Conservation (phyloP, 2,113 vertebrate genomes). For the Embiotoca jacksoni region DNA sequence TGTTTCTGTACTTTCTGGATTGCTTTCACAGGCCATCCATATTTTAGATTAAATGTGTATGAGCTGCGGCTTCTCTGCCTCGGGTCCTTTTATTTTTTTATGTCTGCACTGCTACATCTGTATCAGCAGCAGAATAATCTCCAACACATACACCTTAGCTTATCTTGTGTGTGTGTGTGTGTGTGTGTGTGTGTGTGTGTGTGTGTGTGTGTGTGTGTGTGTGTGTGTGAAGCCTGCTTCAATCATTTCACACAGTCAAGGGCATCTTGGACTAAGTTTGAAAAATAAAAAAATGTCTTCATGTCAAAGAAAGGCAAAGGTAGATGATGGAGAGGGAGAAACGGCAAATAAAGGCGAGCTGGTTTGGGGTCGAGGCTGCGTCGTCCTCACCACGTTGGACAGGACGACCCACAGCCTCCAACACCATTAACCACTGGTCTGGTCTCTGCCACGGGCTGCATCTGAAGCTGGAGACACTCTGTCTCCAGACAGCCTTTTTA, state of each 20-base stretch:
- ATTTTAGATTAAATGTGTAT: constrained; percentile 41
- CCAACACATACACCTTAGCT: constrained; percentile 14
- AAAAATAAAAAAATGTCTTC: constrained; percentile 13
- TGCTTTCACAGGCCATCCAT: constrained; percentile 35
- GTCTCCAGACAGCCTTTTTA: constrained; percentile 71
- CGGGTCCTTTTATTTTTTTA: background rate
- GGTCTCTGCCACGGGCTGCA: constrained; percentile 37
- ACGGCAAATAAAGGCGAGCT: background rate
- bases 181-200: constrained; percentile 10
- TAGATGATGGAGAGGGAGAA: background rate
- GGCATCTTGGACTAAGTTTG: constrained; percentile 29
- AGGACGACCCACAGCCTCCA: constrained; percentile 29
- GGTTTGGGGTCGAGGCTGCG: constrained; percentile 12
- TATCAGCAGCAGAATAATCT: constrained; percentile 40
- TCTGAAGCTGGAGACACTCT: constrained; percentile 53
- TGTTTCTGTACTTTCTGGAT: constrained; percentile 5
- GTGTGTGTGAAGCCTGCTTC: constrained; percentile 11
- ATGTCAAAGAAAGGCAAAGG: constrained; percentile 8
- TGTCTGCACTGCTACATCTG: constrained; percentile 33
- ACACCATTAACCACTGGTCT: constrained; percentile 45
- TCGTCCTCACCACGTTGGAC: constrained; percentile 21
- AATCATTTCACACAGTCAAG: constrained; percentile 59
- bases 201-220: constrained; percentile 10
- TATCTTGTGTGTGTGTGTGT: background rate
- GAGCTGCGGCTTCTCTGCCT: constrained; percentile 18